phyloP scores from a whole-genome alignment of 2,888 invertebrate species.

The Lasioglossum pauxillum region DNA sequence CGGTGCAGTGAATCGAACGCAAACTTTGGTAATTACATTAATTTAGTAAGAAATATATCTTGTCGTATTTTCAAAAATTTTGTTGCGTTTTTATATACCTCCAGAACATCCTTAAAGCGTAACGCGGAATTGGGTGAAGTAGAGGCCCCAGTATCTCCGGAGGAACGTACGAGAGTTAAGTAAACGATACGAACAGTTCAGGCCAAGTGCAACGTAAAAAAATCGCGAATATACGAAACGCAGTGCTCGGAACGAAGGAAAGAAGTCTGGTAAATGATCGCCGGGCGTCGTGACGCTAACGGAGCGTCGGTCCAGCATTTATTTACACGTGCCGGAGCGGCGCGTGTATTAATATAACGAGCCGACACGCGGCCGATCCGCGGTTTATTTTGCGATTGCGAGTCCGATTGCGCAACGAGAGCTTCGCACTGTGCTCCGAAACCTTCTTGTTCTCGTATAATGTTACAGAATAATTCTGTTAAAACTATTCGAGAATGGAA shows the following conservation, averaged over 20 bases:
- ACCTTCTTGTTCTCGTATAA: neutral
- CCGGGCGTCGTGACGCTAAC: conserved; percentile 8
- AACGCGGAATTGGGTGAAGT: neutral
- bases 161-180: neutral
- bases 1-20: no score
- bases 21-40: no score
- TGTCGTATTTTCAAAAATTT: no score
- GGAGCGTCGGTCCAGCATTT: neutral
- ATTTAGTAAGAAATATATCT: no score
- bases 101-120: no score
- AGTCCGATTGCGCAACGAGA: conserved; percentile 48
- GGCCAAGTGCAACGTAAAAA: neutral
- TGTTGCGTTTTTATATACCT: no score
- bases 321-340: conserved; percentile 42
- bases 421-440: neutral
- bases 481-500: neutral
- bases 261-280: neutral
- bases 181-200: neutral
- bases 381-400: conserved; percentile 53
- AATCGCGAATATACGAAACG: neutral
- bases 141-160: neutral
- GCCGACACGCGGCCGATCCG: conserved; percentile 50
- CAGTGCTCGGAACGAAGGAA: neutral
- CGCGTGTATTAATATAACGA: conserved; percentile 53
- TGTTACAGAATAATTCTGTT: neutral